These are phyloP conservation scores for Papilio demoleus DNA, from an alignment of 2,888 invertebrate genomes.

Conservation along the genomic window DNA sequence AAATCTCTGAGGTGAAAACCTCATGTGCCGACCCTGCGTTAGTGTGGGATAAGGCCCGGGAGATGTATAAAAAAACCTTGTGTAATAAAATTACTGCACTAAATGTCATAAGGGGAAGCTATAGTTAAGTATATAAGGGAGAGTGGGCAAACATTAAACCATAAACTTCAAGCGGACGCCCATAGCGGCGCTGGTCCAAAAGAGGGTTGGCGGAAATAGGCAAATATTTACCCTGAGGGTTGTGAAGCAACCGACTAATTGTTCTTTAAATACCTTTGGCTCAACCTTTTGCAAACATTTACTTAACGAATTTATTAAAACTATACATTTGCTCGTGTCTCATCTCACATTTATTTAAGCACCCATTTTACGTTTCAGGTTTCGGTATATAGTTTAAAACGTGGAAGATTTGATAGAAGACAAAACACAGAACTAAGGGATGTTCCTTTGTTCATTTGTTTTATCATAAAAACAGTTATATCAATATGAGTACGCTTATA, in stretches of 20 bases:
- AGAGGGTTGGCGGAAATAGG: conserved; percentile 81
- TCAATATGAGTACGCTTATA: too few relatives aligned
- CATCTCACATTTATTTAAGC: conserved; percentile 42
- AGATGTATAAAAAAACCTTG: conserved; percentile 43
- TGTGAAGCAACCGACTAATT: conserved; percentile 80
- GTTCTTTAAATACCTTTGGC: conserved; percentile 80
- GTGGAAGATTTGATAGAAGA: too few relatives aligned
- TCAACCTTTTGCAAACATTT: conserved; percentile 77
- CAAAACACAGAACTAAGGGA: too few relatives aligned
- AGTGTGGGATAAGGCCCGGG: too few relatives aligned
- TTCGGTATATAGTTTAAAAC: too few relatives aligned
- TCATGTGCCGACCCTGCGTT: too few relatives aligned
- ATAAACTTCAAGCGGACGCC: conserved; percentile 72
- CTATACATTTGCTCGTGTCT: conserved; percentile 64
- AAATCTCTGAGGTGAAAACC: too few relatives aligned
- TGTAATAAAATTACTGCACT: conserved; percentile 53
- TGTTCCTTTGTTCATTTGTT: not conserved
- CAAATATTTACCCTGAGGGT: conserved; percentile 79
- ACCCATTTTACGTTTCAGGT: too few relatives aligned
- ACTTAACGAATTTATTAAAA: conserved; percentile 76
- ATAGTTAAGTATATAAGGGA: conserved; percentile 68
- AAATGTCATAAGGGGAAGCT: conserved; percentile 62
- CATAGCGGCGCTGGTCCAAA: conserved; percentile 70
- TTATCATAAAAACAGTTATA: too few relatives aligned
- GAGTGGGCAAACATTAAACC: conserved; percentile 73